phyloP scores from a whole-genome alignment of 2,888 invertebrate species.

The Hirtodrosophila alboralis region DNA sequence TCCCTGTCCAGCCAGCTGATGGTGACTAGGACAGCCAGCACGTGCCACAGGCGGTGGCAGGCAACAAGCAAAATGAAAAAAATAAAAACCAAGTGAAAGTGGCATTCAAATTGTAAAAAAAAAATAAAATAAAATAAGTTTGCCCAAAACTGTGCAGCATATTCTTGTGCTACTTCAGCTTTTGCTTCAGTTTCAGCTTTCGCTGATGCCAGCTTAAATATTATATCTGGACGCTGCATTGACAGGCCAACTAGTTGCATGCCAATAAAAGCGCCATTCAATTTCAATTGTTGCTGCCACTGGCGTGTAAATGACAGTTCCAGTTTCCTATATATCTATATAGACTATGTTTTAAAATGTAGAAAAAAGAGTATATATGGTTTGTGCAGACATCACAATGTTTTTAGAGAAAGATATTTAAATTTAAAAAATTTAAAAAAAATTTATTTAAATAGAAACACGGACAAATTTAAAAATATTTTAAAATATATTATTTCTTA shows the following conservation, averaged over 20 bases:
- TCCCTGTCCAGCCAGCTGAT: slow-evolving; percentile 27
- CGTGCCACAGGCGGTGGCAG: slow-evolving; percentile 60
- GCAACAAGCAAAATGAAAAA: neutral
- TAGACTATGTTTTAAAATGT: too few species aligned
- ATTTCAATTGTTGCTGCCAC: slow-evolving; percentile 62
- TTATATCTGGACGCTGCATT: slow-evolving; percentile 57
- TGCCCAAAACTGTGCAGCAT: slow-evolving; percentile 22
- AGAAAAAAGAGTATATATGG: too few species aligned
- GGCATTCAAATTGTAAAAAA: slow-evolving; percentile 10
- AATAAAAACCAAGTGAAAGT: too few species aligned
- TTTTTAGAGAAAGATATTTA: too few species aligned
- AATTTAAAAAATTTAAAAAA: too few species aligned
- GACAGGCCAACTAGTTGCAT: slow-evolving; percentile 74
- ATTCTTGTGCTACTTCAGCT: slow-evolving; percentile 30
- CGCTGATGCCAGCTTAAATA: slow-evolving; percentile 56
- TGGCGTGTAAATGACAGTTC: slow-evolving; percentile 40
- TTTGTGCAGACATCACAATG: too few species aligned
- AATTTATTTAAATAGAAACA: too few species aligned
- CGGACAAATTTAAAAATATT: too few species aligned
- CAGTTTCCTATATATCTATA: too few species aligned
- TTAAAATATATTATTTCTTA: too few species aligned
- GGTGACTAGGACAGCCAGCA: slow-evolving; percentile 42
- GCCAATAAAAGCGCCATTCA: slow-evolving; percentile 69
- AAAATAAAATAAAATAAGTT: slow-evolving; percentile 20
- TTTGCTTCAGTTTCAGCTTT: slow-evolving; percentile 9